Evolutionary conservation across 2,888 invertebrate species (phyloP), one percentile per base, ranked within the genome.

Genomic region (Opisthograptis luteolata): DNA sequence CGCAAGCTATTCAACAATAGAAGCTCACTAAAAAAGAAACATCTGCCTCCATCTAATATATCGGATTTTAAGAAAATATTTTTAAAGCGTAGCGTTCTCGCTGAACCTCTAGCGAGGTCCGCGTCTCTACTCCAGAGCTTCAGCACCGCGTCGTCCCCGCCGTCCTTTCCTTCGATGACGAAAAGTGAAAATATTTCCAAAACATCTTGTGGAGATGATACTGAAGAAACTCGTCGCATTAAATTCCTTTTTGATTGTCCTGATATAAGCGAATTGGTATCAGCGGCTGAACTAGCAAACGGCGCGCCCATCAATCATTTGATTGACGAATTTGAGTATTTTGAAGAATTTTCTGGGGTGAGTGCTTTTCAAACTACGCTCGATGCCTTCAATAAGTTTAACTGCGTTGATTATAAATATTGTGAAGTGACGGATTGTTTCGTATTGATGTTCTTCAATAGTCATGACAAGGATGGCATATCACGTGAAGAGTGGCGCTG

Each of bases 331-430:
- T 89, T 68, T 64, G 84, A 88, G 48, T 79, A 69, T 65, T 88
- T 87, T 66, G 89, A 90, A 74, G 87, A 90, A 55, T 84, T 86
- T 55, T 57, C 68, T 3, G 81, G 76, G 31, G 62, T 65, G 9
- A 67, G 66, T 36, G 77, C 81, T 13, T 80, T 81, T 54, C 90
- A 89, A 70, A 71, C 81, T 14, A 60, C 88, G 59, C 59, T 67
- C 1, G 79, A 87, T 3, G 84, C 82, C 0, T 89, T 81, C 66
- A 82, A 73, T 57, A 74, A 73, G 44, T 90, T 75, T 61, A 89
- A 87, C 52, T 88, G 88, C 49, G 74, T 89, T 1, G 82, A 89
- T 74, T 89, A 88, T 45, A 89, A 87, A 64, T 88, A 87, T 60
- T 89, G 86, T 60, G 82, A 85, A 60, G 81, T 88, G 1, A 90